Evolutionary conservation across 2,113 vertebrate species (phyloP), one percentile per base, ranked within the genome.

Genomic region (Bambusicola thoracicus): DNA sequence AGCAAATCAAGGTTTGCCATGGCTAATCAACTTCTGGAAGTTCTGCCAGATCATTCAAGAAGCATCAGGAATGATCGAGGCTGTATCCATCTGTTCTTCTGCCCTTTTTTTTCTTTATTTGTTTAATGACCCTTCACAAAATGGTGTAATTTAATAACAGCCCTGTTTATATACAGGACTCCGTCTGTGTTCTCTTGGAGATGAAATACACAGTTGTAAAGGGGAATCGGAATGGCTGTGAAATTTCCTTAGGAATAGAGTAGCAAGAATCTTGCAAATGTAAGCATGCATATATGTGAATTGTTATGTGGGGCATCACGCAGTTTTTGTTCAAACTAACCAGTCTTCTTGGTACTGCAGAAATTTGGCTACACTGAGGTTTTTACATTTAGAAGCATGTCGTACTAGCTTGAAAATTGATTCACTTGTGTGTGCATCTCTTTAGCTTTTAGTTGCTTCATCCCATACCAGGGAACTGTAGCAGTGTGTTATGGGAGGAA

Each of bases 71-170:
- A 89, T 84, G 36, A 89, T 90, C 41, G 86, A 83, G 53, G 56
- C 79, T 94, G 30, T 44, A 63, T 86, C 94, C 93, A 80, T 94
- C 81, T 94, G 81, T 92, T 96, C 62, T 93, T 96, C 62, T 92
- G 66, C 61, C 76, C 73, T 22, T 29, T 7, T 72, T 59, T 56
- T 32, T 19, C 30, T 56, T 56, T 56, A 18, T 56, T 56, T 56
- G 29, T 56, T 44, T 18, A 30, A 76, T 89, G 89, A 67, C 53
- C 74, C 67, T 90, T 85, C 62, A 77, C 92, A 74, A 96, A 94
- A 63, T 79, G 21, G 73, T 87, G 18, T 13, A 36, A 86, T 90
- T 95, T 96, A 92, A 56, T 95, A 95, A 76, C 55, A 84, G 73
- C 27, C 56, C 82, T 96, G 55, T 89, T 94, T 75, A 91, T 91